Percentiles rank a stretch among this genome's conserved stretches.
Conservation (phyloP, 2,888 invertebrate genomes). For the Cyclophora albipunctata region DNA sequence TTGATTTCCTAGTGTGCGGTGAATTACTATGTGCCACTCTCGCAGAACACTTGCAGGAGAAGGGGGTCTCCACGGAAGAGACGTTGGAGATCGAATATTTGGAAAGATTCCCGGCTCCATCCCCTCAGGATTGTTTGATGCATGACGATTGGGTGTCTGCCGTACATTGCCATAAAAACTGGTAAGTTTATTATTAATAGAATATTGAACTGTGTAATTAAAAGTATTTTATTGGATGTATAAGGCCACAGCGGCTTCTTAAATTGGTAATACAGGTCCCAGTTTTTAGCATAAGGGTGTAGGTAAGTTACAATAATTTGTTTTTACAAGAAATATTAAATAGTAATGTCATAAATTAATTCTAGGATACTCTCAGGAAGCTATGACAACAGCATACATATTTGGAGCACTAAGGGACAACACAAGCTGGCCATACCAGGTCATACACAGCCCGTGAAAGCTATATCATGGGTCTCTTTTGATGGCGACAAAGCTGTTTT, state of each 20-base stretch:
- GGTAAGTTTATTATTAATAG: conserved; percentile 54
- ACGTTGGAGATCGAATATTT: conserved; percentile 94
- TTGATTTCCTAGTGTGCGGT: conserved; percentile 92
- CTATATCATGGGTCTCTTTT: conserved; percentile 88
- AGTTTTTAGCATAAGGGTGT: too few relatives aligned
- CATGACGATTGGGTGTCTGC: conserved; percentile 99
- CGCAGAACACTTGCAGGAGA: conserved; percentile 84
- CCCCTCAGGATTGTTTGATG: conserved; percentile 92
- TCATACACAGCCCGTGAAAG: conserved; percentile 91
- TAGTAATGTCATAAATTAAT: too few relatives aligned
- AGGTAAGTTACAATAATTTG: too few relatives aligned
- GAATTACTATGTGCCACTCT: conserved; percentile 85
- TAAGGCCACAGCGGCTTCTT: not conserved
- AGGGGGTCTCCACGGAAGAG: conserved; percentile 85
- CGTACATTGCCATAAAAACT: conserved; percentile 81
- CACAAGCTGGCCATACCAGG: conserved; percentile 89
- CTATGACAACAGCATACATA: conserved; percentile 93
- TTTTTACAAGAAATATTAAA: too few relatives aligned
- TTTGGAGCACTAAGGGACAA: conserved; percentile 92
- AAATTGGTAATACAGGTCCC: too few relatives aligned
- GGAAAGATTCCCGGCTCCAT: conserved; percentile 91
- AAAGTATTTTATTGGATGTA: not conserved
- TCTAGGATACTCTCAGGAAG: conserved; percentile 91
- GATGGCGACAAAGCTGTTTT: conserved; percentile 79
- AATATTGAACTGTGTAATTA: too few relatives aligned